Base-by-base conservation (phyloP, 2,797 vertebrate genomes). In the Neomorphus geoffroyi region DNA sequence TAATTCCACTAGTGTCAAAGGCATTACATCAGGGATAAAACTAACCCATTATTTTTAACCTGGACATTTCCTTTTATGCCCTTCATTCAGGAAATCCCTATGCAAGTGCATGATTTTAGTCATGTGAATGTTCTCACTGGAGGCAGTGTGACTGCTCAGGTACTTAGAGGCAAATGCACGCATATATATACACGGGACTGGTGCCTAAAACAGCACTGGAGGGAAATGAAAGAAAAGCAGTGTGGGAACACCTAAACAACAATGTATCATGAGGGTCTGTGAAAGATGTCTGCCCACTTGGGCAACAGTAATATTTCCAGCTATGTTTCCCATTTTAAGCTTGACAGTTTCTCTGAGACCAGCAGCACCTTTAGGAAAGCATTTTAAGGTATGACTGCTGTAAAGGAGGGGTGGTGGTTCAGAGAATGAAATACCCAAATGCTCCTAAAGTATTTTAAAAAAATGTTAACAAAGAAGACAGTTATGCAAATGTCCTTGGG, bases 1-100 rank as follows among this genome's bases (percentile, higher is more conserved):
- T 54, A 96, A 97, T 95, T 97, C 94, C 95, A 97, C 89, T 91
- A 79, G 80, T 79, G 78, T 64, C 92, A 95, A 33, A 71, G 74
- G 86, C 92, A n/a, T 90, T 73, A 74, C 93, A 87, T 9, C 80
- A 91, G 85, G 91, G 66, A 83, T 71, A 84, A 94, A 91, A 17
- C 28, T 60, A 90, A 21, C n/a, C 39, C 87, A 65, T 61, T 94
- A 94, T 96, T 94, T 96, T 95, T 96, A 93, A 92, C 89, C 81
- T 92, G 87, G 82, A 73, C 10, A 1, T 89, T 96, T 70, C 87
- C 93, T 86, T 81, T 46, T 9, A 2, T 94, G 95, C 84, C 93
- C 91, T 82, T 90, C 43, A 66, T 74, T 83, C 93, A 81, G 94
- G 85, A 96, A 90, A 86, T 61, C 79, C 79, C 87, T 35, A 58